A percentile compares a stretch with the other conserved stretches of the same genome.
phyloP scores from a whole-genome alignment of 1,140 invertebrate genomes.

The Drosophila sulfurigaster region DNA sequence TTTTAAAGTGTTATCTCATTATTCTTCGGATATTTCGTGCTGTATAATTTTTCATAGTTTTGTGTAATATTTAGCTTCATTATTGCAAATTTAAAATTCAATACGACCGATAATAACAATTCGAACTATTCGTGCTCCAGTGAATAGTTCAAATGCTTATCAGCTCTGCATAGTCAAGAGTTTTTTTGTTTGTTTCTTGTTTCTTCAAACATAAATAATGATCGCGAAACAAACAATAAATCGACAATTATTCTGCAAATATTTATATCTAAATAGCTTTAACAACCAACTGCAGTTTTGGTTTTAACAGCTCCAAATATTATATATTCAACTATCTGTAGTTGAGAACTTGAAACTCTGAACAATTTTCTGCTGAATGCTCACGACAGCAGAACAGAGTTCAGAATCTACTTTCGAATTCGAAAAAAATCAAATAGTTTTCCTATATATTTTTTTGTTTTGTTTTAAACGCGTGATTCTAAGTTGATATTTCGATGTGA shows the following conservation, averaged over 20 bases:
- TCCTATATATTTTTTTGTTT: background rate
- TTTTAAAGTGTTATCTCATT: constrained; percentile 48
- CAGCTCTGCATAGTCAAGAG: constrained; percentile 4
- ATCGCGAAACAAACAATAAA: constrained; percentile 46
- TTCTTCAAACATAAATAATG: background rate
- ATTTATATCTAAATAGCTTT: constrained; percentile 17
- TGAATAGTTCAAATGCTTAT: constrained; percentile 50
- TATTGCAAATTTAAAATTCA: constrained; percentile 49
- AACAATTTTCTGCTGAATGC: constrained; percentile 81
- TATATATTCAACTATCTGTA: background rate
- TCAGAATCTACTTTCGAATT: constrained; percentile 55
- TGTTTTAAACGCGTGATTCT: constrained; percentile 45
- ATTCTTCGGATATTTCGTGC: constrained; percentile 42
- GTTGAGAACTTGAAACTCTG: constrained; percentile 52
- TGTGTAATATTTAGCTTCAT: constrained; percentile 25
- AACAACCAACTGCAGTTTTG: constrained; percentile 71
- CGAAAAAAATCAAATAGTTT: constrained; percentile 3
- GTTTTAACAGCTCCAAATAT: constrained; percentile 19
- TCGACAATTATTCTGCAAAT: constrained; percentile 56
- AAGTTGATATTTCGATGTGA: background rate
- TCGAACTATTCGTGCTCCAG: constrained; percentile 68
- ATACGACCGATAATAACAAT: constrained; percentile 24
- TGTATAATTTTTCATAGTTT: constrained; percentile 36
- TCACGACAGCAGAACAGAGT: constrained; percentile 80
- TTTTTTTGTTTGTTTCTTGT: background rate